Conservation (phyloP, 2,888 invertebrate species). For the Acrocyrtus sp. region DNA sequence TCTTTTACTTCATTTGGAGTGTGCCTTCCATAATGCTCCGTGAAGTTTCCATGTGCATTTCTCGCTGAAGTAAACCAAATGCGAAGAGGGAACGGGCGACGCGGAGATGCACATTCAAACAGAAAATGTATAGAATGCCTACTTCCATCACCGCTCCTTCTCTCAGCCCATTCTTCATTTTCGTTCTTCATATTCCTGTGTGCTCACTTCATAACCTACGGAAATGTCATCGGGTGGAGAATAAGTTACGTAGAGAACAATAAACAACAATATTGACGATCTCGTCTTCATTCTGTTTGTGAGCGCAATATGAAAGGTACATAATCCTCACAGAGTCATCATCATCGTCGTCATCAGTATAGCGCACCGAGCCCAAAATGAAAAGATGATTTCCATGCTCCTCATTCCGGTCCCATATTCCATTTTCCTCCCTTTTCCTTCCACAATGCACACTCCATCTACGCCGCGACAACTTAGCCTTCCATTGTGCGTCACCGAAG, state of each 20-base stretch:
- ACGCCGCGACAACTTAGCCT: too few relatives aligned
- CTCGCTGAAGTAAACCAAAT: slow-evolving; percentile 4
- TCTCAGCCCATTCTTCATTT: too few relatives aligned
- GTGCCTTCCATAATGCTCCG: too few relatives aligned
- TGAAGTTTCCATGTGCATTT: background rate
- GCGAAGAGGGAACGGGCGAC: background rate
- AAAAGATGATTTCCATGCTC: slow-evolving; percentile 6
- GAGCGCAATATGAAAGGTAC: slow-evolving; percentile 14
- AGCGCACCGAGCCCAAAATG: slow-evolving; percentile 22
- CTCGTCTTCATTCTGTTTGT: slow-evolving; percentile 6
- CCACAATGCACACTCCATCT: too few relatives aligned
- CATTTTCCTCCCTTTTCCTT: background rate
- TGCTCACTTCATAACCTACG: slow-evolving; percentile 47
- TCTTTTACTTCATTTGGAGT: slow-evolving; percentile 7
- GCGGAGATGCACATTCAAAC: too few relatives aligned
- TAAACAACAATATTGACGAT: slow-evolving; percentile 13
- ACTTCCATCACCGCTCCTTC: too few relatives aligned
- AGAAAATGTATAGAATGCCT: too few relatives aligned
- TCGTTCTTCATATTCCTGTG: too few relatives aligned
- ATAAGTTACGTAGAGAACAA: slow-evolving; percentile 30
- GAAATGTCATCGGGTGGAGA: slow-evolving; percentile 37
- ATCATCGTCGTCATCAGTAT: slow-evolving; percentile 12
- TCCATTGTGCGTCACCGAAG: too few relatives aligned
- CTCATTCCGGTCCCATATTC: background rate
- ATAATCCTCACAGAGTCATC: too few relatives aligned